These are phyloP conservation scores for Callaeas wilsoni DNA, from an alignment of 2,113 vertebrate genomes.

Conservation along the genomic window DNA sequence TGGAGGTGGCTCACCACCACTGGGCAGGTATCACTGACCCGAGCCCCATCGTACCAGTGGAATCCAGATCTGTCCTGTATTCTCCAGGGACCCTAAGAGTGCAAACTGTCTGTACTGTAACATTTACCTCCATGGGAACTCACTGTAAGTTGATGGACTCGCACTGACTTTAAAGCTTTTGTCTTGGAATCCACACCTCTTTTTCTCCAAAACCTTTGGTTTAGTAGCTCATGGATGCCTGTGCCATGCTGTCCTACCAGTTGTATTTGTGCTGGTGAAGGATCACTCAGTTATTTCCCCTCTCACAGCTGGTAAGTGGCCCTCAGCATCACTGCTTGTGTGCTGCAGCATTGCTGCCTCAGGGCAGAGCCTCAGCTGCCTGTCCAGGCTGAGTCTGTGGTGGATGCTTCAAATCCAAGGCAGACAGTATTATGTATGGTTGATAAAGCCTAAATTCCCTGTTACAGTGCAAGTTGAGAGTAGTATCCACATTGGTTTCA, in stretches of 20 bases:
- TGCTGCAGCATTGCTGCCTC: neutral
- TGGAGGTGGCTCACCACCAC: neutral
- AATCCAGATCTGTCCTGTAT: neutral
- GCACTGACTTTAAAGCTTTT: neutral
- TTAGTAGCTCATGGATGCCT: neutral
- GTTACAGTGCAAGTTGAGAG: neutral
- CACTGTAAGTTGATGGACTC: neutral
- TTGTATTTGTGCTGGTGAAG: neutral
- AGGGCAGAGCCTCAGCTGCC: neutral
- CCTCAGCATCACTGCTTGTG: neutral
- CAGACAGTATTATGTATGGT: neutral
- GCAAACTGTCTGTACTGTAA: neutral
- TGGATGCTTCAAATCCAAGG: neutral
- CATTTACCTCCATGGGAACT: neutral
- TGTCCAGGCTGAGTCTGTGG: neutral
- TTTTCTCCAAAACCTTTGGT: neutral
- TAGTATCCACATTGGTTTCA: neutral
- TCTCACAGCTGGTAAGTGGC: neutral
- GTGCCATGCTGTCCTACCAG: neutral
- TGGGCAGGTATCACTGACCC: neutral
- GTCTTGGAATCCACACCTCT: accelerated
- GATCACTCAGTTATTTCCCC: neutral
- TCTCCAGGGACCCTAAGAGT: neutral
- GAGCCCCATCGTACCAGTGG: accelerated
- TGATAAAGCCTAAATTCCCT: neutral